phyloP scores from a whole-genome alignment of 1,140 invertebrate genomes.

The Drosophila paulistorum region DNA sequence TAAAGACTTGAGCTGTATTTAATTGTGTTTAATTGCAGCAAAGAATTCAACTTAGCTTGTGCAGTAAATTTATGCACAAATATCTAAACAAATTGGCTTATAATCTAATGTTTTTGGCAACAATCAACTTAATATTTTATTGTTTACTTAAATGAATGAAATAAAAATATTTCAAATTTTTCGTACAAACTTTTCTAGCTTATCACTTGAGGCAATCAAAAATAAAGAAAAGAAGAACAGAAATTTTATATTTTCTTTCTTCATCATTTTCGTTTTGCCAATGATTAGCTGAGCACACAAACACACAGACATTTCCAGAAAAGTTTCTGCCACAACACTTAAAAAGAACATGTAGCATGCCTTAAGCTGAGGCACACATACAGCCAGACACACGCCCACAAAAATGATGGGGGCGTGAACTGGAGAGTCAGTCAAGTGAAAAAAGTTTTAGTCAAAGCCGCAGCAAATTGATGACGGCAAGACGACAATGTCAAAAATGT shows the following conservation, averaged over 20 bases:
- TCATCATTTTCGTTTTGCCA: conserved; percentile 51
- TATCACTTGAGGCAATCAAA: conserved; percentile 61
- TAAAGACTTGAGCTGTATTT: conserved; percentile 23
- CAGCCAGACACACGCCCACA: not conserved
- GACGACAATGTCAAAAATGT: conserved; percentile 26
- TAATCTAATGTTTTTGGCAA: not conserved
- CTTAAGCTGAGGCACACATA: not conserved
- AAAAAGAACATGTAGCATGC: conserved; percentile 49
- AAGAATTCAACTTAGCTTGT: too few relatives aligned
- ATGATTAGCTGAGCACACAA: conserved; percentile 51
- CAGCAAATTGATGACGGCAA: conserved; percentile 32
- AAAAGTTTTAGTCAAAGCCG: conserved; percentile 45
- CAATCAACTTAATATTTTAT: not conserved
- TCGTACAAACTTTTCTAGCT: conserved; percentile 49
- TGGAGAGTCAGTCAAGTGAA: conserved; percentile 55
- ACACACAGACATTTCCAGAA: conserved; percentile 49
- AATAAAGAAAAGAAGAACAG: not conserved
- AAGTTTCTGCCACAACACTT: conserved; percentile 56
- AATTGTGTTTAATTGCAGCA: conserved; percentile 17
- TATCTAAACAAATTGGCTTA: too few relatives aligned
- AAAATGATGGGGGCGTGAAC: conserved; percentile 51
- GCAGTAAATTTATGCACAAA: too few relatives aligned
- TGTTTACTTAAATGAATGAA: not conserved
- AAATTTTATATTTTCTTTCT: not conserved
- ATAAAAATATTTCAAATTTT: conserved; percentile 8